Conservation (phyloP, 1,140 invertebrate genomes). For the Elymnias hypermnestra region DNA sequence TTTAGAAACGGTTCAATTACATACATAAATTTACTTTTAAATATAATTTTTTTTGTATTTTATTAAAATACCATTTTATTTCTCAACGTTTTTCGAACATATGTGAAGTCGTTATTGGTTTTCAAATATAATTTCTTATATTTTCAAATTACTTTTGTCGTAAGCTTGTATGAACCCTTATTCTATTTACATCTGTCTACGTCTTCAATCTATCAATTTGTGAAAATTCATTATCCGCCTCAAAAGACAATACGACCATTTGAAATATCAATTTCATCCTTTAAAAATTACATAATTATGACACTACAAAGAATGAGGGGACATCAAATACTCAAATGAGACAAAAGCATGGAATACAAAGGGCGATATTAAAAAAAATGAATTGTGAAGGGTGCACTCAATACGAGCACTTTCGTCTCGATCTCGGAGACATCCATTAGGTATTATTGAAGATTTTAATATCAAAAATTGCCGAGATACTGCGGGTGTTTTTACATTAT, state of each 20-base stretch:
- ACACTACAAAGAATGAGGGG: constrained; percentile 55
- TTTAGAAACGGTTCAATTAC: too few species aligned
- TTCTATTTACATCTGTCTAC: too few species aligned
- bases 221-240: not conserved
- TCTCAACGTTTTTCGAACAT: too few species aligned
- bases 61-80: too few species aligned
- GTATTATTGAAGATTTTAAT: constrained; percentile 78
- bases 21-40: too few species aligned
- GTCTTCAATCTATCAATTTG: too few species aligned
- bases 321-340: constrained; percentile 65
- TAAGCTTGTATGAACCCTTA: too few species aligned
- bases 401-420: constrained; percentile 50
- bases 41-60: too few species aligned
- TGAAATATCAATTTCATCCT: constrained; percentile 39
- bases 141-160: too few species aligned
- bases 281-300: constrained; percentile 60
- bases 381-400: constrained; percentile 51
- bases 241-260: constrained; percentile 29
- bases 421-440: constrained; percentile 73
- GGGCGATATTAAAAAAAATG: constrained; percentile 54
- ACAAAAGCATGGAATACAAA: constrained; percentile 62
- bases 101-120: too few species aligned
- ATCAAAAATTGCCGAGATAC: constrained; percentile 70
- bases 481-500: constrained; percentile 18
- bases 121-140: too few species aligned